Evolutionary conservation across 2,888 invertebrate genomes (phyloP), one percentile per base, ranked within the genome.

Genomic region (Hypselothyrea guttata): DNA sequence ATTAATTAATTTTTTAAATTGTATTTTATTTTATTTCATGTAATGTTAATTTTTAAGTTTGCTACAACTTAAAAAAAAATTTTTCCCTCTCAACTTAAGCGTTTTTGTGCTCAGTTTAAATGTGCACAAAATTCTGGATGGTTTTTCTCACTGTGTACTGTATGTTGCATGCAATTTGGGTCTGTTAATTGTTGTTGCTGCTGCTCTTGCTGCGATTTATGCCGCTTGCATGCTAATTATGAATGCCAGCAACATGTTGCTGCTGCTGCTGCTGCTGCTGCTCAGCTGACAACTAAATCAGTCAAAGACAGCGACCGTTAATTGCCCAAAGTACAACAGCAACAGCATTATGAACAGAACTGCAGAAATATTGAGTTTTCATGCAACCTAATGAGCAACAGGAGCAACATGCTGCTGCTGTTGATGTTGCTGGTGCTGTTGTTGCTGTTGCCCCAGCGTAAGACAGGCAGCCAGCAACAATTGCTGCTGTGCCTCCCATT

Each of bases 191-290:
- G 83, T 82, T 83, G 77, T 77, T 81, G 55, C 22, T 30, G 46
- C 30, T 27, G 46, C 22, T 45, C 53, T 37, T 48, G 58, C 67
- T 65, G 79, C 82, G 78, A 76, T 81, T 83, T 83, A 78, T 83
- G 81, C 83, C 83, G 77, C 64, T 77, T 82, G 83, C 75, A 81
- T 82, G 82, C 83, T 82, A 81, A 81, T 82, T 78, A 81, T 81
- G 71, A 68, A 53, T 58, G 54, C 53, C 60, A 74, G 65, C 70
- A 73, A 71, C 74, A 73, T 73, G 74, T 73, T 71, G 74, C 74
- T 71, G 54, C 37, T 30, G 16, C 12, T 27, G 37, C 27, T 47
- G 54, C 33, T 54, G 37, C 27, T 44, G 37, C 33, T 40, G 55
- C 55, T 58, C 48, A 70, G 68, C 84, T 78, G 78, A 78, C 85